Conservation (phyloP, 2,113 vertebrate species). For the Dendrocopos noguchii region DNA sequence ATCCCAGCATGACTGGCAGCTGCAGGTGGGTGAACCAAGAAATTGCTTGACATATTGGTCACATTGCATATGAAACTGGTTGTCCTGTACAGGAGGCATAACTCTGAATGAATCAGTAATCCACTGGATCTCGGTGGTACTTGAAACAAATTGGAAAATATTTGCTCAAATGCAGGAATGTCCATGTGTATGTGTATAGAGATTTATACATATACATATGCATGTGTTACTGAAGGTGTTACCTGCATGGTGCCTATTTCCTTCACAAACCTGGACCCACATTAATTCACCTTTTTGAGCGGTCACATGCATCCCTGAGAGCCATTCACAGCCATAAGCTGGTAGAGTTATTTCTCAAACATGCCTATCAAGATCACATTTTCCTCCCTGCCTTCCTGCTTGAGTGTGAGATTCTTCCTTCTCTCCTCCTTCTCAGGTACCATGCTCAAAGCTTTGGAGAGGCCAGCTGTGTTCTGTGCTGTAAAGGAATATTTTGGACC, state of each 20-base stretch:
- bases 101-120: slow-evolving; percentile 50
- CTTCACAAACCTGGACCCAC: background rate
- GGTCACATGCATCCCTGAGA: background rate
- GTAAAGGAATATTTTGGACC: slow-evolving; percentile 1
- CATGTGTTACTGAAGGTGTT: background rate
- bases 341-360: background rate
- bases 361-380: accelerated
- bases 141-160: slow-evolving; percentile 15
- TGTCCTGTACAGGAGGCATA: slow-evolving; percentile 27
- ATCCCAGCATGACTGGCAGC: slow-evolving; percentile 57
- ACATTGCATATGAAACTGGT: slow-evolving; percentile 25
- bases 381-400: background rate
- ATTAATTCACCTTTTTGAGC: background rate
- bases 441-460: background rate
- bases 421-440: background rate
- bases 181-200: background rate
- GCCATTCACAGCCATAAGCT: background rate
- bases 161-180: background rate
- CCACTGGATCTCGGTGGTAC: slow-evolving; percentile 5
- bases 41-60: slow-evolving; percentile 69
- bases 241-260: background rate
- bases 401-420: background rate
- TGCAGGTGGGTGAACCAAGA: slow-evolving; percentile 68
- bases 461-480: background rate
- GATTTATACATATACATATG: background rate